A percentile compares a stretch with the other conserved stretches of the same genome.
These are phyloP conservation scores for Cydia strobilella DNA, from an alignment of 1,140 invertebrate species.

Conservation along the genomic window DNA sequence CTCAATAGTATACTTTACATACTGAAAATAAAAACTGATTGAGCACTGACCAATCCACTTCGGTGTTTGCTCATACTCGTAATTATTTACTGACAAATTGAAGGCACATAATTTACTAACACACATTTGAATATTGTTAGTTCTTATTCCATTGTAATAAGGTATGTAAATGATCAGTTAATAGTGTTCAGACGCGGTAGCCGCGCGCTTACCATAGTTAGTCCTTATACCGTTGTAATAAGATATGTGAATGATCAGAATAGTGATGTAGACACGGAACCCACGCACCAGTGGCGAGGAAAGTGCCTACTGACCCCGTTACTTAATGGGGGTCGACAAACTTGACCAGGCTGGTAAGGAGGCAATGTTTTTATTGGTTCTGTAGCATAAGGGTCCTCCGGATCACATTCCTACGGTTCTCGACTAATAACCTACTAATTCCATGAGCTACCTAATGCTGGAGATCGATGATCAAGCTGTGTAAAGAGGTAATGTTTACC, in stretches of 20 bases:
- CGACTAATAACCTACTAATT: no score
- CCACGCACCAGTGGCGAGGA: constrained; percentile 20
- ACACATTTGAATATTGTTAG: background rate
- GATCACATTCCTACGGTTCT: no score
- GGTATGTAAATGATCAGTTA: background rate
- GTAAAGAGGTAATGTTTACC: no score
- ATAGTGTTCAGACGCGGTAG: background rate
- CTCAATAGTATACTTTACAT: no score
- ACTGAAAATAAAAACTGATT: background rate
- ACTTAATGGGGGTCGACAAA: background rate
- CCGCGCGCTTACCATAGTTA: background rate
- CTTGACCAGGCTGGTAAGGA: background rate
- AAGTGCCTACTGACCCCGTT: constrained; percentile 14
- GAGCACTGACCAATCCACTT: background rate
- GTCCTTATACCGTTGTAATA: background rate
- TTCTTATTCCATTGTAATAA: background rate
- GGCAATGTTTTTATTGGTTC: no score
- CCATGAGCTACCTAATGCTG: no score
- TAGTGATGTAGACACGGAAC: background rate
- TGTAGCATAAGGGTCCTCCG: no score
- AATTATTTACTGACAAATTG: background rate
- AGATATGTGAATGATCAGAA: background rate
- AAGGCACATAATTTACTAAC: background rate
- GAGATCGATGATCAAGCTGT: no score
- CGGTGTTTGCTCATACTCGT: background rate